Base-by-base conservation (phyloP, 2,888 invertebrate species). In the Caenorhabditis sp. region DNA sequence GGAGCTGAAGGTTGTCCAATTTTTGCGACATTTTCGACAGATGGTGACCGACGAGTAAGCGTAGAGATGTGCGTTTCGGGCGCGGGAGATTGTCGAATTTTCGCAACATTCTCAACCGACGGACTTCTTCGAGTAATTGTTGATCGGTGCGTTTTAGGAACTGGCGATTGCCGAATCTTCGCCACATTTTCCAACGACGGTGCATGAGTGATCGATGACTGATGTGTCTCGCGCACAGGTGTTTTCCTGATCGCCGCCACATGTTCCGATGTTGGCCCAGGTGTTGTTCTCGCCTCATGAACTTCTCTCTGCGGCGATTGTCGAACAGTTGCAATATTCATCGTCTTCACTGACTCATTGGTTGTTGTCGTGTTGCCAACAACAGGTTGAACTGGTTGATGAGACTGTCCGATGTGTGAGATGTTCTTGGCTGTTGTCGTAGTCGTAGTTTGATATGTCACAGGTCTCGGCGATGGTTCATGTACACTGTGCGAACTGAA, bases 191-290 rank as follows among this genome's bases (percentile, higher is more conserved):
- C 79, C 10, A 75, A 23, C 0, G 72, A 67, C 14, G 75, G 72
- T 1, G 74, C 72, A 21, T 63, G 65, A 5, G 75, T 66, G 24
- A 74, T 72, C 1, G 74, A 69, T 0, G 79, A 49, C 14, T 69
- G 72, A 60, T 72, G 72, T 4, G 69, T 61, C 50, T 79, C 79
- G 58, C 69, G 54, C 4, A 74, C 76, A 8, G 79, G 79, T 19
- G 79, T 74, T 61, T 69, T 69, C 19, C 79, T 60, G n/a, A 79
- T 71, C 1, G 76, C 75, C 17, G 79, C 79, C 19, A 69, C 79
- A 51, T 77, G 75, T 57, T 79, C 79, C 0, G 72, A 63, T 12
- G 72, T 58, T 17, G 75, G 72, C 23, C 70, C 73, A 12, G 66
- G 66, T 36, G 79, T 77, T 5, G 75, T 77, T 63, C 72, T 67